Percentiles rank a stretch among this genome's conserved stretches.
phyloP scores from a whole-genome alignment of 2,888 invertebrate species.

The Drosophila colorata region DNA sequence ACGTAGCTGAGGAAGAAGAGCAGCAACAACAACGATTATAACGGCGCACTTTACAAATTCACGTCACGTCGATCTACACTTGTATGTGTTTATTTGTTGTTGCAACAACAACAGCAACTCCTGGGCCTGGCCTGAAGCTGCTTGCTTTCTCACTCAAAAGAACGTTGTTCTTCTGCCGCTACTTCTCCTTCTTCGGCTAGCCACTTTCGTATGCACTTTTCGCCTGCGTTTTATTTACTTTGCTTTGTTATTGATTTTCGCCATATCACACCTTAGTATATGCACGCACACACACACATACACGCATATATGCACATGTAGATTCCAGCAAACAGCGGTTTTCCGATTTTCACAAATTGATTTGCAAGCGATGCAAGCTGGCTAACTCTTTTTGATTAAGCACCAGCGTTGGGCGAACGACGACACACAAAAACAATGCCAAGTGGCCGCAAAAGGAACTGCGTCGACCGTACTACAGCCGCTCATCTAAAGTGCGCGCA shows the following conservation, averaged over 20 bases:
- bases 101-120: slow-evolving; percentile 15
- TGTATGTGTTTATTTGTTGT: slow-evolving; percentile 31
- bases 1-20: slow-evolving; percentile 15
- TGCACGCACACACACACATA: slow-evolving; percentile 14
- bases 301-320: slow-evolving; percentile 2
- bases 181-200: slow-evolving; percentile 39
- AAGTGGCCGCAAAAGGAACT: slow-evolving; percentile 17
- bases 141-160: slow-evolving; percentile 45
- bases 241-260: slow-evolving; percentile 80
- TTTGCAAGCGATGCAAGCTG: slow-evolving; percentile 13
- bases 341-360: slow-evolving; percentile 27
- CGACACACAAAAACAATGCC: slow-evolving; percentile 38
- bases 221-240: slow-evolving; percentile 74
- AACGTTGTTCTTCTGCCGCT: slow-evolving; percentile 21
- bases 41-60: slow-evolving; percentile 69
- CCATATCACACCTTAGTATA: slow-evolving; percentile 56
- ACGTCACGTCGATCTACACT: slow-evolving; percentile 67
- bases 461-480: slow-evolving; percentile 31
- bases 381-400: slow-evolving; percentile 40
- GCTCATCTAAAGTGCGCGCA: slow-evolving; percentile 52
- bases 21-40: slow-evolving; percentile 25
- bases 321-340: slow-evolving; percentile 20
- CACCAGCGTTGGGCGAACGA: slow-evolving; percentile 21
- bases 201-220: slow-evolving; percentile 62
- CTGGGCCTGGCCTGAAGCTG: slow-evolving; percentile 49